Percentiles rank a stretch among this genome's conserved stretches.
phyloP scores from a whole-genome alignment of 2,113 vertebrate genomes.

The Paedocypris sp. region DNA sequence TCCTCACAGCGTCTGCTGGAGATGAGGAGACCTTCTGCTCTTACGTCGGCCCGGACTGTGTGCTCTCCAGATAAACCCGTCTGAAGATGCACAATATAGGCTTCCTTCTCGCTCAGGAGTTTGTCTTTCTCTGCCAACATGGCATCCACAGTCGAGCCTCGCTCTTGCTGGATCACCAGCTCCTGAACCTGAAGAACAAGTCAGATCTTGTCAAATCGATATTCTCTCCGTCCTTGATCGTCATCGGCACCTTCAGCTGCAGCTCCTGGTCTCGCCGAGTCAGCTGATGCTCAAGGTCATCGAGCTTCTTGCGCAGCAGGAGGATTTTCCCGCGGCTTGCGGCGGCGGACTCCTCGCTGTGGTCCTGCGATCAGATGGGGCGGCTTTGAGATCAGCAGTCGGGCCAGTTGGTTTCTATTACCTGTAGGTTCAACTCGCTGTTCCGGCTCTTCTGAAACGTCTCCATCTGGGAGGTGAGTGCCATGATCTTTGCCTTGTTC shows the following conservation, averaged over 20 bases:
- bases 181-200: constrained; percentile 55
- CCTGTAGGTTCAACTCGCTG: too few species aligned
- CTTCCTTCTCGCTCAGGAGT: constrained; percentile 73
- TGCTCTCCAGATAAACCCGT: constrained; percentile 47
- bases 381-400: too few species aligned
- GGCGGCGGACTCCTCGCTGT: constrained; percentile 62
- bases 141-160: constrained; percentile 70
- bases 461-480: constrained; percentile 70
- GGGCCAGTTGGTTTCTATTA: too few species aligned
- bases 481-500: constrained; percentile 79
- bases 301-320: constrained; percentile 71
- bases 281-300: constrained; percentile 75
- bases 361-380: too few species aligned
- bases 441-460: constrained; percentile 66
- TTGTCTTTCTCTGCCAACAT: constrained; percentile 73
- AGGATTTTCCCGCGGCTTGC: constrained; percentile 77
- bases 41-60: too few species aligned
- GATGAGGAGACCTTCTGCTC: too few species aligned
- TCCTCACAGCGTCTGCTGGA: too few species aligned
- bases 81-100: constrained; percentile 76
- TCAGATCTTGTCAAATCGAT: too few species aligned
- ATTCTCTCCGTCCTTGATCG: too few species aligned
- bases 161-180: constrained; percentile 56
- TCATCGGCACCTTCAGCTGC: constrained; percentile 56
- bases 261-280: constrained; percentile 61